A percentile compares a stretch with the other conserved stretches of the same genome.
Conservation (phyloP, 2,113 vertebrate species). For the Leiothrix lutea region DNA sequence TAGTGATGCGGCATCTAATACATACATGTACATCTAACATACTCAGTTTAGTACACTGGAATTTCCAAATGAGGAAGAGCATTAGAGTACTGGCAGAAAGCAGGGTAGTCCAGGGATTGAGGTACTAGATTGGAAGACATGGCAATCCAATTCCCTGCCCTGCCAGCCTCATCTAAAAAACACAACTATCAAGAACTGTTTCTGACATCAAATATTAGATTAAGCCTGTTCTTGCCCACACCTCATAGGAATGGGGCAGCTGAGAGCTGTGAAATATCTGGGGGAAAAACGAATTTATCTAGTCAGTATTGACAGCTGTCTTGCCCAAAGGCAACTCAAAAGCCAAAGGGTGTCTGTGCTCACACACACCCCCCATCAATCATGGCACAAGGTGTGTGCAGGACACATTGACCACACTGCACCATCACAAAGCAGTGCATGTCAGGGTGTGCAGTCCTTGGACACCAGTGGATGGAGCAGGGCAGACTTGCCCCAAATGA, state of each 20-base stretch:
- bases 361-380: neutral
- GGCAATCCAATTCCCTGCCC: neutral
- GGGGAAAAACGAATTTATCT: neutral
- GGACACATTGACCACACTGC: accelerated
- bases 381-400: neutral
- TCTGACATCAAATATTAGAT: neutral
- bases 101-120: neutral
- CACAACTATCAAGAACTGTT: neutral
- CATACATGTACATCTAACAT: neutral
- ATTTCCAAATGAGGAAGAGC: neutral
- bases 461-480: neutral
- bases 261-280: neutral
- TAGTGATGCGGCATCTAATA: neutral
- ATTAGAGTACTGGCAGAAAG: neutral
- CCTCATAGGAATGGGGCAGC: neutral
- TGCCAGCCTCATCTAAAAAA: neutral
- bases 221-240: neutral
- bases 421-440: neutral
- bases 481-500: neutral
- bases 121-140: neutral
- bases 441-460: neutral
- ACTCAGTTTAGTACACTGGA: neutral
- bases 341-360: neutral
- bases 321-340: neutral
- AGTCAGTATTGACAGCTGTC: neutral